phyloP scores from a whole-genome alignment of 1,140 invertebrate genomes.

The Sycobia sp. region DNA sequence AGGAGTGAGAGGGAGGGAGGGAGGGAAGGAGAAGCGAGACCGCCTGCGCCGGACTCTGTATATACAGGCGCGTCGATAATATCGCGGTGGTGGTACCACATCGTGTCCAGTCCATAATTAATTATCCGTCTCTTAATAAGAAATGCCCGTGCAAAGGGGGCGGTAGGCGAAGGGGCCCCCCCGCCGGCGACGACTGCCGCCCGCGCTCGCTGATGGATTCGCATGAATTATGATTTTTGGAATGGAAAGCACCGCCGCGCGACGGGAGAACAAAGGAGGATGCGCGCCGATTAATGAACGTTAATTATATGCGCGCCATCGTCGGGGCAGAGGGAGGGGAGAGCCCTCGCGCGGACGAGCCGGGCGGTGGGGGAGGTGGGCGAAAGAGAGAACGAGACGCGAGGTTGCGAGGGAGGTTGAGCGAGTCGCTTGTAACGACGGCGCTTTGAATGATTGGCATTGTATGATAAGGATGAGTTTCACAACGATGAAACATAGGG shows the following conservation, averaged over 20 bases:
- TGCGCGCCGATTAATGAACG: slow-evolving; percentile 26
- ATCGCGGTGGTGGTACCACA: slow-evolving; percentile 54
- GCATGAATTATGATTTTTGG: slow-evolving; percentile 32
- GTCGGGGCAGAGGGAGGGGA: too few species aligned
- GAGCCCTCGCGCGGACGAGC: too few species aligned
- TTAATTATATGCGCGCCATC: slow-evolving; percentile 34
- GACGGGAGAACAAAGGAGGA: neutral
- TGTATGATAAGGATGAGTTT: slow-evolving; percentile 34
- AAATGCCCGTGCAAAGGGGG: slow-evolving; percentile 32
- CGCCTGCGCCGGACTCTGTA: slow-evolving; percentile 41
- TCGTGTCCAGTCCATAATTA: slow-evolving; percentile 51
- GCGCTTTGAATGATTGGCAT: slow-evolving; percentile 17
- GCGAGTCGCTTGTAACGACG: slow-evolving; percentile 24
- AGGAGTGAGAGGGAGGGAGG: too few species aligned
- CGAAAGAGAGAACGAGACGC: neutral
- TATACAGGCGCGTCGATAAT: slow-evolving; percentile 57
- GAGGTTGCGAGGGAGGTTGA: slow-evolving; percentile 1
- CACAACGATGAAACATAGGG: slow-evolving; percentile 26
- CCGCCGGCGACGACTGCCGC: neutral
- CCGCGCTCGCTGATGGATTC: slow-evolving; percentile 18
- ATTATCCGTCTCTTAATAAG: slow-evolving; percentile 48
- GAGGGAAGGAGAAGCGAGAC: too few species aligned
- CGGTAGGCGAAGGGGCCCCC: neutral
- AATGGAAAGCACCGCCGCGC: neutral
- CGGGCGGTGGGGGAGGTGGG: neutral